A percentile compares a stretch with the other conserved stretches of the same genome.
Conservation (phyloP, 2,797 vertebrate genomes). For the Nyctibius grandis region DNA sequence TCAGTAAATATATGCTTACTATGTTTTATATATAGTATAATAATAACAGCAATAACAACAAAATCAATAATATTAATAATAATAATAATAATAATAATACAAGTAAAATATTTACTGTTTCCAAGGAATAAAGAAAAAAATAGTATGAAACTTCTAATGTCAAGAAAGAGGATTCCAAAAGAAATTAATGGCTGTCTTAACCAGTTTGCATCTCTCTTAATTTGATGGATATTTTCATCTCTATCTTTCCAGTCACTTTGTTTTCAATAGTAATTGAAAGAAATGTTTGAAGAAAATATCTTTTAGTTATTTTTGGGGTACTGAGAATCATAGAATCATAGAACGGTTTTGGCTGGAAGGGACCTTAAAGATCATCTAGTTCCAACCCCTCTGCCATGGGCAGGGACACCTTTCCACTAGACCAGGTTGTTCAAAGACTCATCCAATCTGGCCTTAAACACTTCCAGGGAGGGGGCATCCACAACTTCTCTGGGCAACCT, state of each 20-base stretch:
- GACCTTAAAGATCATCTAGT: too few species aligned
- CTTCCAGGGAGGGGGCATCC: too few species aligned
- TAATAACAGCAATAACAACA: background rate
- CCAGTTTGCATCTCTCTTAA: background rate
- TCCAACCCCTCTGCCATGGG: too few species aligned
- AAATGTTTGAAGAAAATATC: background rate
- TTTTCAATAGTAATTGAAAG: background rate
- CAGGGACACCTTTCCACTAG: too few species aligned
- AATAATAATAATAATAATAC: background rate
- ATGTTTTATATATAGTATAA: too few species aligned
- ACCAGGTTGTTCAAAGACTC: too few species aligned
- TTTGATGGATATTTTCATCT: background rate
- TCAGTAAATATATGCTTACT: background rate
- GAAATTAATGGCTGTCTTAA: background rate
- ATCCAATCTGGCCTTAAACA: too few species aligned
- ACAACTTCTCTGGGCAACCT: too few species aligned
- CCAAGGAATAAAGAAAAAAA: background rate
- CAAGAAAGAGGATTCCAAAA: background rate
- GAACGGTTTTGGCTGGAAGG: too few species aligned
- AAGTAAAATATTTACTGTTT: background rate
- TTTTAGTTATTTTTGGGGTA: background rate
- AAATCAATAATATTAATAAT: background rate
- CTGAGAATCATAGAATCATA: too few species aligned
- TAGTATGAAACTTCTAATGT: background rate
- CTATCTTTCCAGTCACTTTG: background rate